Evolutionary conservation across 1,140 invertebrate genomes (phyloP), one percentile per base, ranked within the genome.

Genomic region (Ceratina japonica): DNA sequence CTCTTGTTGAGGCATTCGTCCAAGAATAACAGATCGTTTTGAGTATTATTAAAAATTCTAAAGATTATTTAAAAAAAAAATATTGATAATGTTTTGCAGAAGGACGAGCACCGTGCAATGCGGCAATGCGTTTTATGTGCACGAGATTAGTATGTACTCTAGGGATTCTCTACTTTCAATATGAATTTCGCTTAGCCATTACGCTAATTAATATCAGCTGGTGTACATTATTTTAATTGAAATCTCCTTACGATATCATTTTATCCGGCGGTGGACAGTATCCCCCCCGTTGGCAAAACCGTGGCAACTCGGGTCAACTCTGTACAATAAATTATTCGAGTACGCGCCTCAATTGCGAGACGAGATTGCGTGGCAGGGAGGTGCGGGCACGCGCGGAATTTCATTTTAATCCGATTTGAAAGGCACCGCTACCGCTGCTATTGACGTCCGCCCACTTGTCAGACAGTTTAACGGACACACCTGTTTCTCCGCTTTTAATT

Each of bases 361-460:
- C 16, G 37, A 51, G 65, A 68, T 52, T 68, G 64, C 64, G 31
- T n/a, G 20, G n/a, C 37, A 44, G 37, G 37, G 37, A 44, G 37
- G 37, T 10, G 13, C 44, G 65, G 44, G 37, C 15, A 24, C 65
- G 65, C 44, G 20, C 20, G 20, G 37, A 68, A 68, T 68, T 68
- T 68, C 65, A 68, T 68, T 68, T 68, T 68, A 68, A 68, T 68
- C 65, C 44, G 65, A 68, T 68, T 68, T 68, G 51, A 68, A 68
- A 51, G 20, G 65, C 24, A 68, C 16, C 37, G 37, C 2, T 44
- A 44, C 44, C 65, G 22, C 65, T 68, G 44, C 44, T 37, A 68
- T 49, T 68, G 65, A 51, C 65, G 44, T 68, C 37, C 65, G 65
- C 5, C 65, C 44, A 68, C 44, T 68, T 68, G 65, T 68, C 65